phyloP scores from a whole-genome alignment of 1,140 invertebrate genomes.

The Cherax destructor region DNA sequence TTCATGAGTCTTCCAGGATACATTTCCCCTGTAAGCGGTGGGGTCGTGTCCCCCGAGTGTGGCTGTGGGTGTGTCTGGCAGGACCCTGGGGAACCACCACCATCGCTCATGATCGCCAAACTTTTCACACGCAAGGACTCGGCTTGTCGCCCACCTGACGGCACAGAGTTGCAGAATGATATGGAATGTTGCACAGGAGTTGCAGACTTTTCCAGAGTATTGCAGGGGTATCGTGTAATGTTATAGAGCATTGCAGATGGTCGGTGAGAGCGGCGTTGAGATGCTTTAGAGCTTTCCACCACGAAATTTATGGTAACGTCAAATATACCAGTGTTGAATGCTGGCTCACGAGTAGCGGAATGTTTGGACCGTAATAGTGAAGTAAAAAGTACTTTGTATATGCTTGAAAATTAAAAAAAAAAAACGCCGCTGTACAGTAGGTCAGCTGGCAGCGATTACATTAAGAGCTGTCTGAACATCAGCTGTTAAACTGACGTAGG shows the following conservation, averaged over 20 bases:
- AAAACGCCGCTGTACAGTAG: no score
- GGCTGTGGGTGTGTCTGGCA: neutral
- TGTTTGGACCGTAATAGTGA: no score
- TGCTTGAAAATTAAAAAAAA: no score
- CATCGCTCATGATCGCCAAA: neutral
- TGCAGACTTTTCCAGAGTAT: neutral
- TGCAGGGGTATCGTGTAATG: neutral
- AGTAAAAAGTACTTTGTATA: no score
- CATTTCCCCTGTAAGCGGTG: neutral
- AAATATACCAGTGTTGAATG: no score
- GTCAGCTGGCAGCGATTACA: no score
- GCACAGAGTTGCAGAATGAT: neutral
- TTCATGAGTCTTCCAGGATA: neutral
- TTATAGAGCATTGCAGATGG: neutral
- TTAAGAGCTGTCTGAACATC: no score
- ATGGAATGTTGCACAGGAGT: no score
- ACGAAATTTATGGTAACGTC: neutral
- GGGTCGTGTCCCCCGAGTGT: neutral
- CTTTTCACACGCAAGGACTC: neutral
- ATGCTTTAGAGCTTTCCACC: neutral
- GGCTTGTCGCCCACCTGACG: conserved; percentile 1
- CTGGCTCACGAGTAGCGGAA: no score
- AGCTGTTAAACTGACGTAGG: no score
- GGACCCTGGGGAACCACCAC: neutral
- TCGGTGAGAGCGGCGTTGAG: neutral